Base-by-base conservation (phyloP, 2,113 vertebrate species). In the Cynocephalus volans region DNA sequence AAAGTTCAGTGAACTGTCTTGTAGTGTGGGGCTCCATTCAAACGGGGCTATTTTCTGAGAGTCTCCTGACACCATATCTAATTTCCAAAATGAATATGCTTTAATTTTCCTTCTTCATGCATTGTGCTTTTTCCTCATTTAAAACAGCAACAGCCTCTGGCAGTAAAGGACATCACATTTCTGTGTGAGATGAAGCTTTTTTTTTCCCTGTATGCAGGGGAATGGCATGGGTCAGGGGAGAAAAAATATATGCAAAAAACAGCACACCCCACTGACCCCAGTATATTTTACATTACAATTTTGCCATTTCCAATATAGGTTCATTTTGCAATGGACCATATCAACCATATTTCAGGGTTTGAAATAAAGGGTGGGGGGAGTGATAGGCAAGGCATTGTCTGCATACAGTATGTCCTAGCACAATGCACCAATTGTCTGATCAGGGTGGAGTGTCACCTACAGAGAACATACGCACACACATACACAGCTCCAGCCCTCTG, bases 31-130 rank as follows among this genome's bases (percentile, higher is more conserved):
- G 95, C 96, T 99, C 98, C 98, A 98, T 99, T 98, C 98, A 98
- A 98, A 98, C 97, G 75, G 96, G 97, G 98, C 98, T 99, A 98
- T 99, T 99, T 99, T 98, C 98, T 97, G 98, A 98, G 95, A 98
- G 98, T 98, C 98, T 99, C 99, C 98, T 99, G 98, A 99, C 99
- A 99, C 99, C 98, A 81, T 98, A 99, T 99, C 99, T 99, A 99
- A 99, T 99, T 99, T 99, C 98, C 98, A 99, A 99, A 99, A 99
- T 99, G 99, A 99, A 99, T 99, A 99, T 99, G 98, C 98, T 99
- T 99, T 99, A 99, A 99, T 99, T 99, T 99, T 98, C 99, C 98
- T 98, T 99, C 99, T 99, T 99, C 99, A 99, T 99, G 99, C 99
- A 99, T 99, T 99, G 98, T 99, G 99, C 98, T 98, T 99, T 99